Percentiles rank a stretch among this genome's conserved stretches.
Evolutionary conservation across 2,113 vertebrate species (phyloP).

Genomic region (Xenotilapia longispinis): DNA sequence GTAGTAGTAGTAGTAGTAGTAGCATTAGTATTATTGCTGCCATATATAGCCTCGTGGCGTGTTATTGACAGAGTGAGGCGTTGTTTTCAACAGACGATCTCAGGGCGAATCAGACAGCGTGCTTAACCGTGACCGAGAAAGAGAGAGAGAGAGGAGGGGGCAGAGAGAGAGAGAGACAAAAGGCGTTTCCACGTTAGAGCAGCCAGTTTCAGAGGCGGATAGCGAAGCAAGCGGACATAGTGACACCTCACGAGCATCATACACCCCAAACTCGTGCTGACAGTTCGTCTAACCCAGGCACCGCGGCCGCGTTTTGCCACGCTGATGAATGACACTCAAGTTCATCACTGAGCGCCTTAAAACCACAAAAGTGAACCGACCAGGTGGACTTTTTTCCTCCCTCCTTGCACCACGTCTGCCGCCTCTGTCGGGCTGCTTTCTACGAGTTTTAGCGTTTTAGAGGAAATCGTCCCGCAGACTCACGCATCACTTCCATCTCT

Average conservation of each 20-base stretch:
- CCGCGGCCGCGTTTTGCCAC: not conserved
- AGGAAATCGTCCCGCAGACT: slow-evolving; percentile 10
- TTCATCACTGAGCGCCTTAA: not conserved
- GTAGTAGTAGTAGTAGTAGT: accelerated
- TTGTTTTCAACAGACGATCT: slow-evolving; percentile 23
- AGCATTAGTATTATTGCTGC: not conserved
- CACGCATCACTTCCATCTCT: not conserved
- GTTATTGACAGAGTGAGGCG: not conserved
- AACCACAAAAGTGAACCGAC: not conserved
- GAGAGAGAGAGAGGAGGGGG: slow-evolving; percentile 15
- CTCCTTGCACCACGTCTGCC: not conserved
- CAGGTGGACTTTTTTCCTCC: not conserved
- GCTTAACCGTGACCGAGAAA: slow-evolving; percentile 18
- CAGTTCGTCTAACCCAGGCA: not conserved
- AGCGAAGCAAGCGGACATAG: not conserved
- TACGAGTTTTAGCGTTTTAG: not conserved
- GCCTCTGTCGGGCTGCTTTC: not conserved
- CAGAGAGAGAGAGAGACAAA: slow-evolving; percentile 25
- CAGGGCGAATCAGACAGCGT: slow-evolving; percentile 25
- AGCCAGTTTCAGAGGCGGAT: slow-evolving; percentile 46
- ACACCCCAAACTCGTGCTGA: not conserved
- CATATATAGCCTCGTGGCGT: not conserved
- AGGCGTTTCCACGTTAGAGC: slow-evolving; percentile 68
- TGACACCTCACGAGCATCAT: slow-evolving; percentile 2
- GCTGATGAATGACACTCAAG: not conserved